Conservation (phyloP, 2,797 vertebrate genomes). For the Amphiprion clarkii region DNA sequence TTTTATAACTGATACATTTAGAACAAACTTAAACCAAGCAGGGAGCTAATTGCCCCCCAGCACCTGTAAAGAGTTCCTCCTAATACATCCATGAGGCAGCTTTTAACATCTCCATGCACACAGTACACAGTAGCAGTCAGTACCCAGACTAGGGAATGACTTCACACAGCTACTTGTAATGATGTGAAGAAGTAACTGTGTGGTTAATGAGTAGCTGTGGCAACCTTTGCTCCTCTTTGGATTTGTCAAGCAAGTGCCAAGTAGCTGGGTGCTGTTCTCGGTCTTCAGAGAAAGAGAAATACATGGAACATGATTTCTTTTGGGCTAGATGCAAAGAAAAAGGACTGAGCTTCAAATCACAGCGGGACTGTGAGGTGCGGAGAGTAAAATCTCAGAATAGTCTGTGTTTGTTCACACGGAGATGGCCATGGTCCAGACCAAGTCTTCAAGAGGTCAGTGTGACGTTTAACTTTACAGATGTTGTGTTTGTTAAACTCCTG, state of each 20-base stretch:
- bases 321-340: conserved; percentile 19
- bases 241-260: conserved; percentile 70
- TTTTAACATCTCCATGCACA: background rate
- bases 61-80: background rate
- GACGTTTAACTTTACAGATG: background rate
- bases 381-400: conserved; percentile 45
- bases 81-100: background rate
- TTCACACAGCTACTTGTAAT: conserved; percentile 68
- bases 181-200: conserved; percentile 62
- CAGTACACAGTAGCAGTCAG: conserved; percentile 54
- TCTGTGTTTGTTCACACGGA: conserved; percentile 56
- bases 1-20: background rate
- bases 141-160: conserved; percentile 37
- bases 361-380: conserved; percentile 12
- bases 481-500: background rate
- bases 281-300: conserved; percentile 36
- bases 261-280: conserved; percentile 35
- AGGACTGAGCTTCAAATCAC: conserved; percentile 15
- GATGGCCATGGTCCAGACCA: conserved; percentile 86
- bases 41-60: background rate
- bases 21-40: background rate
- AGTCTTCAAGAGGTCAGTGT: conserved; percentile 87
- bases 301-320: conserved; percentile 43
- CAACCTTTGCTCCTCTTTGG: conserved; percentile 85
- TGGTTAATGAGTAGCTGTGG: conserved; percentile 86